Conservation (phyloP, 2,888 invertebrate species). For the Diaperis boleti region DNA sequence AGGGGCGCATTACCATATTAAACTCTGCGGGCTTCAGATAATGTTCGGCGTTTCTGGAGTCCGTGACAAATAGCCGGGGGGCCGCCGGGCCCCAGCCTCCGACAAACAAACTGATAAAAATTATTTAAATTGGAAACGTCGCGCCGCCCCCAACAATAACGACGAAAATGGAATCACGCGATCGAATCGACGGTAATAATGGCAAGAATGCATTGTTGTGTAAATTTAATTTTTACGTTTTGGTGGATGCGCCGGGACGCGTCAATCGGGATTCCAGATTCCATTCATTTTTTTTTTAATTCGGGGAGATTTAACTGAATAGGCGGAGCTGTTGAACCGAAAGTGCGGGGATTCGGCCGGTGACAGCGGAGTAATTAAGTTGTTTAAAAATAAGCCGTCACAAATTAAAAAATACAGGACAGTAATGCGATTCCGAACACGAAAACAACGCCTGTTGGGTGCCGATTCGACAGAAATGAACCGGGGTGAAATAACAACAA, state of each 20-base stretch:
- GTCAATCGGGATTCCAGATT: constrained; percentile 1
- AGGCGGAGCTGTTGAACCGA: constrained; percentile 9
- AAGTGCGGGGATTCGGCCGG: neutral
- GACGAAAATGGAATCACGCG: constrained; percentile 7
- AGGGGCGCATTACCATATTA: constrained; percentile 55
- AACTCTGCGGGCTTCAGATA: constrained; percentile 46
- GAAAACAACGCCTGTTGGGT: too few species aligned
- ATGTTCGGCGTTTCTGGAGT: constrained; percentile 29
- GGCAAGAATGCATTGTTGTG: constrained; percentile 19
- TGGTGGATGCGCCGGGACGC: constrained; percentile 28
- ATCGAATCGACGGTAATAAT: constrained; percentile 19
- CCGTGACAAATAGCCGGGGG: constrained; percentile 31
- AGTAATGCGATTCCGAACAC: too few species aligned
- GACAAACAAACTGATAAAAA: constrained; percentile 34
- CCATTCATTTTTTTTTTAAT: constrained; percentile 5
- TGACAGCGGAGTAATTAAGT: neutral
- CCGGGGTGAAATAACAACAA: too few species aligned
- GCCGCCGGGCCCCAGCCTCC: constrained; percentile 12
- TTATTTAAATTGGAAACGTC: constrained; percentile 30
- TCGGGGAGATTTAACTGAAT: neutral
- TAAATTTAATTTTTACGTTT: constrained; percentile 30
- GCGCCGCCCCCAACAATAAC: constrained; percentile 1
- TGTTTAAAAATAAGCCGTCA: neutral
- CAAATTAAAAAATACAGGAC: neutral
- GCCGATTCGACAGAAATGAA: too few species aligned